Evolutionary conservation across 1,140 invertebrate species (phyloP).

Genomic region (Ostrea edulis): DNA sequence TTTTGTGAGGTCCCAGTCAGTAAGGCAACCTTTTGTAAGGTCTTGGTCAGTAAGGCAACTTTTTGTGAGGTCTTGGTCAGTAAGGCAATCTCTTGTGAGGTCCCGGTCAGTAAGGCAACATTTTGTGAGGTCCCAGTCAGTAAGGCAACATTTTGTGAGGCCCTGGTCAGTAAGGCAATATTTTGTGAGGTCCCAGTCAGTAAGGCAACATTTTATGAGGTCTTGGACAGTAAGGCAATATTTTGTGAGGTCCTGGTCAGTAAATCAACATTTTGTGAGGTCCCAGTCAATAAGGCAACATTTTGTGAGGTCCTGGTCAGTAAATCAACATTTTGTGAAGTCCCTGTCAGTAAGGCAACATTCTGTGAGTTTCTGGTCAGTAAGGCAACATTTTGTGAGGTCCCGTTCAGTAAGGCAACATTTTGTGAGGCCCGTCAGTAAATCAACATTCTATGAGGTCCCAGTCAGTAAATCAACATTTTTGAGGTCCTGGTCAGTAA

Average conservation of each 20-base stretch:
- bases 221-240: no score
- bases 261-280: no score
- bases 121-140: not conserved
- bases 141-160: conserved; percentile 38
- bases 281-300: conserved; percentile 52
- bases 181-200: no score
- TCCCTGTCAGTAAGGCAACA: no score
- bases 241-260: no score
- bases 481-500: conserved; percentile 58
- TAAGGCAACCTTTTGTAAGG: not conserved
- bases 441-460: no score
- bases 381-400: no score
- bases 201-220: no score
- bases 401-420: no score
- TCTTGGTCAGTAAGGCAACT: not conserved
- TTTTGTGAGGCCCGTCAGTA: no score
- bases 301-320: not conserved
- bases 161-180: conserved; percentile 51
- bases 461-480: no score
- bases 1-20: not conserved
- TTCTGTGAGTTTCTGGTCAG: no score
- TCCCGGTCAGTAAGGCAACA: not conserved
- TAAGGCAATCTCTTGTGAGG: conserved; percentile 11
- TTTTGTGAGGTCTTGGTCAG: conserved; percentile 54
- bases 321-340: not conserved